phyloP scores from a whole-genome alignment of 2,888 invertebrate genomes.

The Erpobdella octoculata region DNA sequence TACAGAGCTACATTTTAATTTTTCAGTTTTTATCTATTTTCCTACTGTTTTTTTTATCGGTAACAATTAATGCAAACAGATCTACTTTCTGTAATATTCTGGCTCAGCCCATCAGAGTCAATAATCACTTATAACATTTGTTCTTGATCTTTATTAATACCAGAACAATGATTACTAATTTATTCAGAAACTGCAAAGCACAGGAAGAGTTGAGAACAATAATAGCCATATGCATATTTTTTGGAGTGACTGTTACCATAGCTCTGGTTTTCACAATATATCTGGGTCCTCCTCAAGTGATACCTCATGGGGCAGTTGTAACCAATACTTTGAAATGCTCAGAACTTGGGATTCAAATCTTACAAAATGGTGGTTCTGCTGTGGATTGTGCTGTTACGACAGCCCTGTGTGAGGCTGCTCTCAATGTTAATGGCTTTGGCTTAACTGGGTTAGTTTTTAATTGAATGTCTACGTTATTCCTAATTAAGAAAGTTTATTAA shows the following conservation, averaged over 20 bases:
- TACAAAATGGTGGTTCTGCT: conserved; percentile 67
- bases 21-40: no score
- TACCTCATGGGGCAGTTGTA: conserved; percentile 10
- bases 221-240: conserved; percentile 61
- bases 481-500: no score
- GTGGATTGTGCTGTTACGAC: conserved; percentile 69
- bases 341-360: conserved; percentile 34
- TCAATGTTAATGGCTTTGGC: conserved; percentile 66
- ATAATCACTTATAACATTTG: no score
- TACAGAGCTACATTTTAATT: no score
- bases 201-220: conserved; percentile 61
- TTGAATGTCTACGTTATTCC: not conserved
- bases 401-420: conserved; percentile 67
- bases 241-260: conserved; percentile 64
- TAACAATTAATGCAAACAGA: no score
- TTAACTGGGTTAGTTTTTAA: conserved; percentile 61
- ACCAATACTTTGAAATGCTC: not conserved
- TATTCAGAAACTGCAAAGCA: not conserved
- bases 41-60: no score
- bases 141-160: no score
- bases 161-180: no score
- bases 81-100: no score
- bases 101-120: no score
- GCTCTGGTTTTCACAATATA: conserved; percentile 67
- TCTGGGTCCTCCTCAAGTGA: conserved; percentile 66